Evolutionary conservation across 2,888 invertebrate genomes (phyloP).

Genomic region (Luperina nickerlii): DNA sequence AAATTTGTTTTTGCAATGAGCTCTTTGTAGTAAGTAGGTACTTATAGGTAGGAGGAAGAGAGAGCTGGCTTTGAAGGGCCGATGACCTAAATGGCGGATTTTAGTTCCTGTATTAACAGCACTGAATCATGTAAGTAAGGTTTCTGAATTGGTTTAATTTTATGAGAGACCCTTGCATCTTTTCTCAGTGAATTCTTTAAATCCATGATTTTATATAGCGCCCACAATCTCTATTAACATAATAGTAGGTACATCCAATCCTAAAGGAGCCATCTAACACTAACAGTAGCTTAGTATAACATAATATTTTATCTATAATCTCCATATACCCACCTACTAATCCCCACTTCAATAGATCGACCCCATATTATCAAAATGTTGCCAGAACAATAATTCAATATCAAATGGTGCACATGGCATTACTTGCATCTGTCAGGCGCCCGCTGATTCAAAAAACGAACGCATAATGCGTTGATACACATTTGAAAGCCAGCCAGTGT

Average conservation of each 20-base stretch:
- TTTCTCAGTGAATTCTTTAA: not conserved
- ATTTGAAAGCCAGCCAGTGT: slow-evolving; percentile 71
- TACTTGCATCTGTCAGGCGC: slow-evolving; percentile 87
- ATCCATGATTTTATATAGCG: too few species aligned
- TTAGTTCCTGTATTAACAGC: not conserved
- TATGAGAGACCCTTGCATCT: not conserved
- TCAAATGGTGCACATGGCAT: slow-evolving; percentile 83
- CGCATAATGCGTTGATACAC: slow-evolving; percentile 82
- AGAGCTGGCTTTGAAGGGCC: not conserved
- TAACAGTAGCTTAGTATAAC: slow-evolving; percentile 6
- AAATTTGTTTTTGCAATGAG: slow-evolving; percentile 50
- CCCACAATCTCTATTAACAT: not conserved
- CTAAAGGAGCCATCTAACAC: not conserved
- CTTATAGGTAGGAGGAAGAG: slow-evolving; percentile 1
- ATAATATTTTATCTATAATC: slow-evolving; percentile 34
- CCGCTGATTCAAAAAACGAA: slow-evolving; percentile 87
- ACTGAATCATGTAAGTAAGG: not conserved
- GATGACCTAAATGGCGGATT: not conserved
- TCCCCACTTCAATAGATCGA: slow-evolving; percentile 52
- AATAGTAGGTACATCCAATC: not conserved
- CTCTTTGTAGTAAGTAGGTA: slow-evolving; percentile 13
- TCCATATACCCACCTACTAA: slow-evolving; percentile 43
- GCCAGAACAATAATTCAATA: slow-evolving; percentile 76
- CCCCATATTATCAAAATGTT: slow-evolving; percentile 65
- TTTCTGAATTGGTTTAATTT: slow-evolving; percentile 2